A percentile compares a stretch with the other conserved stretches of the same genome.
phyloP scores from a whole-genome alignment of 1,140 invertebrate genomes.

The Planococcus citri region DNA sequence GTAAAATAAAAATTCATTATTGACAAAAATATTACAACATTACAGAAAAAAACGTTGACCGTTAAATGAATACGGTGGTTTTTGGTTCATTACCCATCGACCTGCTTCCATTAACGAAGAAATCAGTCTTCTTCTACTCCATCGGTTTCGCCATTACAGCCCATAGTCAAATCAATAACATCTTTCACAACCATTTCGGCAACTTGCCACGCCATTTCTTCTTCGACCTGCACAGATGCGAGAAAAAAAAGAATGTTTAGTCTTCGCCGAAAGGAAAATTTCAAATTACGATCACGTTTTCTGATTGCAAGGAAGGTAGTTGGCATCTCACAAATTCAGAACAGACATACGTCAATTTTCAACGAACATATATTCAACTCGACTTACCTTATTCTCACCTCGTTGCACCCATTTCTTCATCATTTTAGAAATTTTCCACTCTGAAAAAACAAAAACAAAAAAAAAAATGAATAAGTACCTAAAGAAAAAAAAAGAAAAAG shows the following conservation, averaged over 20 bases:
- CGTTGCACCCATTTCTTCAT: conserved; percentile 65
- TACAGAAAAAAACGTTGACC: no score
- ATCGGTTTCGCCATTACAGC: conserved; percentile 21
- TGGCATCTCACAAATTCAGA: no score
- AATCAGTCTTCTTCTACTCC: conserved; percentile 14
- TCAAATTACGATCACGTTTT: neutral
- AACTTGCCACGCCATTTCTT: conserved; percentile 87
- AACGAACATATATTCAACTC: no score
- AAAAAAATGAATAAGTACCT: conserved; percentile 10
- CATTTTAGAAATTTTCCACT: conserved; percentile 47
- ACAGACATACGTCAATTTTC: no score
- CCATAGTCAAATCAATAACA: conserved; percentile 65
- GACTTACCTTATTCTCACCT: conserved; percentile 54
- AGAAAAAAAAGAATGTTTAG: conserved; percentile 17
- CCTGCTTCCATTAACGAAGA: no score
- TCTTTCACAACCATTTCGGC: conserved; percentile 90
- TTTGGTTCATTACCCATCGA: no score
- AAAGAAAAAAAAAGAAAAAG: neutral
- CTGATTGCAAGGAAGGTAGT: no score
- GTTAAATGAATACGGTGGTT: no score
- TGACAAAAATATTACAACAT: no score
- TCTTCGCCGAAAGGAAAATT: conserved; percentile 14
- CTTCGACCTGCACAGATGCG: conserved; percentile 56
- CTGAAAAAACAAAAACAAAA: conserved; percentile 33
- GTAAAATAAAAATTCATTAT: no score